A percentile compares a stretch with the other conserved stretches of the same genome.
phyloP scores from a whole-genome alignment of 1,140 invertebrate genomes.

The Pachypeltis micranthus region DNA sequence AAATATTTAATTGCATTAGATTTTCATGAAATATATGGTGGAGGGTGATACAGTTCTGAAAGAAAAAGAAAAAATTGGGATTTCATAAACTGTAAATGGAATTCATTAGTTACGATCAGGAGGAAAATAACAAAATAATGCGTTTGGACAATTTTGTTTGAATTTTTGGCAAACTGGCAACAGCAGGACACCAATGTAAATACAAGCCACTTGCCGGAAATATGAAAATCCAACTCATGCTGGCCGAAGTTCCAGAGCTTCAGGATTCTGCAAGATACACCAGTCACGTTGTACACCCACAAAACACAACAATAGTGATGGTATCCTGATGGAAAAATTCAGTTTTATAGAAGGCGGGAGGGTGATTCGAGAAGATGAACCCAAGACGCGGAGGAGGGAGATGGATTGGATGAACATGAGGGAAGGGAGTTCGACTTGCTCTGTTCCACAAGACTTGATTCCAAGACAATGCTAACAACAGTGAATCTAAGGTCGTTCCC shows the following conservation, averaged over 20 bases:
- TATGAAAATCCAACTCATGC: background rate
- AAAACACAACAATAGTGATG: slow-evolving; percentile 2
- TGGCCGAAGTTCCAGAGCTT: background rate
- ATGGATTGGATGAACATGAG: background rate
- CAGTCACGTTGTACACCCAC: background rate
- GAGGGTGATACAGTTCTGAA: background rate
- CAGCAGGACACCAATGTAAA: no score
- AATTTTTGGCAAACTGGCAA: no score
- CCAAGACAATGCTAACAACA: background rate
- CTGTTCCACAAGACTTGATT: slow-evolving; percentile 3
- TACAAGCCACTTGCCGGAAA: background rate
- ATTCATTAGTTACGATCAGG: background rate
- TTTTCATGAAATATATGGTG: no score
- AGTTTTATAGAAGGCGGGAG: slow-evolving; percentile 1
- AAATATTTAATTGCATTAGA: no score
- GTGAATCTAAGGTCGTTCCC: slow-evolving; percentile 2
- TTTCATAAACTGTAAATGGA: background rate
- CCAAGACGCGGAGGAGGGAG: background rate
- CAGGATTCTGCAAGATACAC: background rate
- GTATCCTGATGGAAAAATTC: background rate
- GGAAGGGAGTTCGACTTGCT: background rate
- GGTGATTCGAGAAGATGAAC: background rate
- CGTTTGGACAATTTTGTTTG: background rate
- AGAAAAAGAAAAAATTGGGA: background rate
- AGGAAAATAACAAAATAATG: background rate